phyloP scores from a whole-genome alignment of 2,113 vertebrate species.

The Oxyruncus cristatus region DNA sequence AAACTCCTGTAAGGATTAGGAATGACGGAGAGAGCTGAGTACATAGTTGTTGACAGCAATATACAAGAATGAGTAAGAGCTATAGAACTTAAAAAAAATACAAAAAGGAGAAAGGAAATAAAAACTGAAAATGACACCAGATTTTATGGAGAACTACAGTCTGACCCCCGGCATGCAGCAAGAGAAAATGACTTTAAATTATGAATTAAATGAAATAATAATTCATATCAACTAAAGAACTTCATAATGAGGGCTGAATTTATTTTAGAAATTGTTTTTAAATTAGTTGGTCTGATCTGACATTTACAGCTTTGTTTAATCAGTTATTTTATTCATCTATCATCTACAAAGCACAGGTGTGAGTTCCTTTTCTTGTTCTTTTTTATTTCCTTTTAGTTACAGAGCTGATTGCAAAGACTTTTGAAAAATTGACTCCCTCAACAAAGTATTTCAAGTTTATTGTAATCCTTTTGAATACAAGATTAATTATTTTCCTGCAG shows the following conservation, averaged over 20 bases:
- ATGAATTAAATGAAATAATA: neutral
- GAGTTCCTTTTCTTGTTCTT: neutral
- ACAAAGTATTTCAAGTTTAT: neutral
- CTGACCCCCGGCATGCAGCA: neutral
- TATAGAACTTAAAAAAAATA: neutral
- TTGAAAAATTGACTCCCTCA: slow-evolving; percentile 6
- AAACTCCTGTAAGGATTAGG: neutral
- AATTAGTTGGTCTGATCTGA: neutral
- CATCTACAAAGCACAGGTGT: neutral
- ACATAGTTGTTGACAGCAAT: neutral
- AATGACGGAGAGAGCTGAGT: neutral
- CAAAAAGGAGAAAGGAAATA: neutral
- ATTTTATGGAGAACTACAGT: neutral
- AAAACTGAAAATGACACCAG: neutral
- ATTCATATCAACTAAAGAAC: neutral
- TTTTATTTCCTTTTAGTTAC: neutral
- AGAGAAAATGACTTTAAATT: neutral
- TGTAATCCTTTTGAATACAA: neutral
- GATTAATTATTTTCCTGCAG: slow-evolving; percentile 17
- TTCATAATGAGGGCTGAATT: neutral
- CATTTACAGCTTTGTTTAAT: neutral
- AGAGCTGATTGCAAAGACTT: slow-evolving; percentile 30
- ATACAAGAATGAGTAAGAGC: neutral
- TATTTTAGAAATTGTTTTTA: neutral
- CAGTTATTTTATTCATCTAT: neutral